These are phyloP conservation scores for Gnatocerus cornutus DNA, from an alignment of 2,888 invertebrate species.

Conservation along the genomic window DNA sequence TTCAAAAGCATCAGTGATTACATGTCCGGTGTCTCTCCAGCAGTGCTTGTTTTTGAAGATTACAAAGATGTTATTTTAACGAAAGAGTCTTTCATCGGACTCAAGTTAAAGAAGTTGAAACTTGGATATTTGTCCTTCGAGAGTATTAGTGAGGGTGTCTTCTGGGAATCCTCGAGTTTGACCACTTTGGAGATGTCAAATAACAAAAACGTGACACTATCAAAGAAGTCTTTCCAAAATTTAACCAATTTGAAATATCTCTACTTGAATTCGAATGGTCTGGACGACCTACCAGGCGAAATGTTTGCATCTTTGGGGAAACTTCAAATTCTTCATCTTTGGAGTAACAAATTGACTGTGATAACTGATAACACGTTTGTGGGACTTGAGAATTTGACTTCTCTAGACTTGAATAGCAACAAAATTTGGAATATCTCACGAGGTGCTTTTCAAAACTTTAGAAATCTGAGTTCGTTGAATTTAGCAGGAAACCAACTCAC, in stretches of 20 bases:
- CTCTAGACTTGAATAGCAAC: slow-evolving; percentile 75
- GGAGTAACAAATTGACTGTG: slow-evolving; percentile 70
- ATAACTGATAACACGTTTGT: slow-evolving; percentile 75
- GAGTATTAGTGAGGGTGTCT: slow-evolving; percentile 1
- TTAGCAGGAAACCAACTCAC: slow-evolving; percentile 76
- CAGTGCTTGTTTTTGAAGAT: background rate
- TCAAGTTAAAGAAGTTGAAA: slow-evolving; percentile 23
- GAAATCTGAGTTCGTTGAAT: slow-evolving; percentile 78
- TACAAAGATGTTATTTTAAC: slow-evolving; percentile 5
- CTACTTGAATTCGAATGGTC: background rate
- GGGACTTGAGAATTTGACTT: slow-evolving; percentile 76
- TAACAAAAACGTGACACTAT: background rate
- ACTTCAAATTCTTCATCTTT: slow-evolving; percentile 54
- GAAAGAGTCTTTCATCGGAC: slow-evolving; percentile 3
- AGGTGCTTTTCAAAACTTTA: slow-evolving; percentile 72
- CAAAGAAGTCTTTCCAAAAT: background rate
- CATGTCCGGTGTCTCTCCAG: background rate
- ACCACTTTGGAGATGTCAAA: background rate
- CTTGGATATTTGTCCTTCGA: background rate
- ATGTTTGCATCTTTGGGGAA: slow-evolving; percentile 69
- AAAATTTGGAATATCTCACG: slow-evolving; percentile 47
- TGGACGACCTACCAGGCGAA: slow-evolving; percentile 3
- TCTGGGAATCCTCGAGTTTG: slow-evolving; percentile 9
- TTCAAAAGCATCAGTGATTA: background rate
- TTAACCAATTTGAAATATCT: background rate